Evolutionary conservation across 1,140 invertebrate species (phyloP), one percentile per base, ranked within the genome.

Genomic region (Anagrus nilaparvatae): DNA sequence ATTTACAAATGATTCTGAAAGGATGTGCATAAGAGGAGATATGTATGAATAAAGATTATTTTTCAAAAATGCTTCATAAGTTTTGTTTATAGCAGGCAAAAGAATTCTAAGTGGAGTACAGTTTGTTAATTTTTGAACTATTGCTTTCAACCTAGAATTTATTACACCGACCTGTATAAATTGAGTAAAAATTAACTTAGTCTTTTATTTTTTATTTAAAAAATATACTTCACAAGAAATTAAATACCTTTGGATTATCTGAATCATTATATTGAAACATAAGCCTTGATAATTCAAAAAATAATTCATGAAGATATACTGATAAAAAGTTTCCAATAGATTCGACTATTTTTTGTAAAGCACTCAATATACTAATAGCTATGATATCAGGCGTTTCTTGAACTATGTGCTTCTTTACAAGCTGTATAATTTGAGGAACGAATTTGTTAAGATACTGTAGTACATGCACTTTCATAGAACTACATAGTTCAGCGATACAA

Each of bases 261-360:
- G 44, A 49, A 13, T 62, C 51, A 0, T 47, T 57, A 28, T 70
- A 64, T 14, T 60, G 37, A 4, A 56, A 72, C 18, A 65, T 70
- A 7, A 82, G 53, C 45, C 73, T 69, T 17, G 76, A 72, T 12
- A 87, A 58, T 44, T 79, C 76, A 3, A 66, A 70, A 1, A 92
- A 55, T 20, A 93, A 73, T 47, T 84, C 80, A 42, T 81, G 73
- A 21, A 93, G 61, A 62, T 91, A 93, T 1, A 86, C 80, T 48
- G 85, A 89, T 17, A 93, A 60, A 54, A 94, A 91, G 4, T 82
- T 65, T 0, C 84, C 78, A 17, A 92, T 54, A 16, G 79, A 82
- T 51, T 89, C 83, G 2, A 92, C 72, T 17, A 93, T 77, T 59
- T 87, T 89, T 40, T 82, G 77, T 14, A 90, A 59, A 1, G 82